A percentile compares a stretch with the other conserved stretches of the same genome.
Conservation (phyloP, 2,888 invertebrate species). For the Odiellus spinosus region DNA sequence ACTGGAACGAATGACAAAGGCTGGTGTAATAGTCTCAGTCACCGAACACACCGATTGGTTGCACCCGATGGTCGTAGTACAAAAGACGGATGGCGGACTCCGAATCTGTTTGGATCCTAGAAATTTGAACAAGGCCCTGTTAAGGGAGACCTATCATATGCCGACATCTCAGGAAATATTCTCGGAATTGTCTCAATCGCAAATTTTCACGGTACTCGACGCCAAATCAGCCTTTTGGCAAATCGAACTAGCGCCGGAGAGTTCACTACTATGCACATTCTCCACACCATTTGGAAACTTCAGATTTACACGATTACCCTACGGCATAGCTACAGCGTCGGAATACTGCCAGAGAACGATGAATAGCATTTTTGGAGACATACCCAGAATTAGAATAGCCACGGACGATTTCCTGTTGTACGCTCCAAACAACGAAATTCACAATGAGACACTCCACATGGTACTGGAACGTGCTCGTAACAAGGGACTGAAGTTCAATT, state of each 20-base stretch:
- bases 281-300: constrained; percentile 27
- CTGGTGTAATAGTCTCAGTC: constrained; percentile 3
- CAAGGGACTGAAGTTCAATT: constrained; percentile 3
- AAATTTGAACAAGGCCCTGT: constrained; percentile 21
- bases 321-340: constrained; percentile 25
- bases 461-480: constrained; percentile 1
- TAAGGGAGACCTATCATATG: constrained; percentile 23
- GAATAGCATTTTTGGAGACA: background rate
- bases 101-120: constrained; percentile 26
- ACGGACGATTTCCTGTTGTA: constrained; percentile 2
- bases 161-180: constrained; percentile 24
- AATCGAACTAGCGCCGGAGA: constrained; percentile 24
- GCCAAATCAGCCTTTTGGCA: constrained; percentile 27
- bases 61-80: constrained; percentile 24
- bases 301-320: constrained; percentile 23
- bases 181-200: constrained; percentile 19
- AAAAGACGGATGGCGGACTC: constrained; percentile 21
- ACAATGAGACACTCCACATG: constrained; percentile 1
- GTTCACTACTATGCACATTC: constrained; percentile 25
- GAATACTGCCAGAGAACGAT: constrained; percentile 23
- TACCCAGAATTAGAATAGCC: constrained; percentile 1
- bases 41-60: background rate
- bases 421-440: background rate
- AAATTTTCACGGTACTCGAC: constrained; percentile 22
- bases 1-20: background rate